Base-by-base conservation (phyloP, 2,797 vertebrate genomes). In the Eulemur rubriventer region DNA sequence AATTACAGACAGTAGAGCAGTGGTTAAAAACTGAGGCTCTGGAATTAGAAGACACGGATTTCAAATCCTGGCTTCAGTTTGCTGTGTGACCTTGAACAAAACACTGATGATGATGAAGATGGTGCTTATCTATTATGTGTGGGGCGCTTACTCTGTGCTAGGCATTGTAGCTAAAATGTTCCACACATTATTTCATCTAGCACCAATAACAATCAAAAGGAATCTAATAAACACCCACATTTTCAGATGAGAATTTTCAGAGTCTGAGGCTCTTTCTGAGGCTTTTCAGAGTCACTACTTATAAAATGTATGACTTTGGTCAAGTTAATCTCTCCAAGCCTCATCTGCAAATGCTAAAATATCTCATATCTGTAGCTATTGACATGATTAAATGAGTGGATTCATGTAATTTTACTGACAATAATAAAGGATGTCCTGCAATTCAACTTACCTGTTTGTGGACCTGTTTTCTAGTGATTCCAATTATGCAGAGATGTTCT, bases 381-480 rank as follows among this genome's bases (percentile, higher is more conserved):
- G 57, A 52, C 9, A 79, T 76, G 6, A 89, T 89, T 90, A 91
- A 89, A 84, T 79, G 35, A 63, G 12, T 50, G 79, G 30, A 87
- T 94, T 20, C 50, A 46, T 55, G 17, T 10, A 92, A 93, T 83
- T 83, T 98, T 79, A 96, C 84, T 8, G 72, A 96, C 18, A 10
- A 79, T 95, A 93, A 97, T 96, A 84, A 95, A 98, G 84, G 46
- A 4, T 10, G 59, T 41, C 70, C 82, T 94, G 69, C 97, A 96
- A 80, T 97, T 87, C 82, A 72, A 90, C 73, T 93, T 97, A 72
- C 46, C 24, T 97, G 83, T 7, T 80, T 24, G 65, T 80, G 63
- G 43, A 93, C 87, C 82, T 94, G 90, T 63, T 97, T 94, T 96
- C 87, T 72, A 59, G 43, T 91, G 65, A 94, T 92, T 52, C 76